Conservation (phyloP, 2,113 vertebrate genomes). For the Thryonomys swinderianus region DNA sequence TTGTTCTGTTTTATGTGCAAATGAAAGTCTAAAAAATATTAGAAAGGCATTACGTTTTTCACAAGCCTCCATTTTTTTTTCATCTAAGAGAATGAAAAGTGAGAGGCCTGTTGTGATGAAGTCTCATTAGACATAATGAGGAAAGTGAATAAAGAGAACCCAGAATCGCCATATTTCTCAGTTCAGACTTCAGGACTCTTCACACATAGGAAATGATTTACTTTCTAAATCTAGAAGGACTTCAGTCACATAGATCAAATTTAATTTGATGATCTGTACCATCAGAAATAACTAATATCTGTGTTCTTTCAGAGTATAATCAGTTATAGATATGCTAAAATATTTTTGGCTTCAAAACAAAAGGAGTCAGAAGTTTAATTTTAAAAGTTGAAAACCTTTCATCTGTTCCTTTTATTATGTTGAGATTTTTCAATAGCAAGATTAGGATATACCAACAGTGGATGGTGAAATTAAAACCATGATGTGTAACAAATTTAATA, state of each 20-base stretch:
- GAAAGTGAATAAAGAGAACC: constrained; percentile 20
- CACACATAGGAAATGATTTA: constrained; percentile 16
- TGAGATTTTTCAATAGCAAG: not conserved
- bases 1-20: constrained; percentile 71
- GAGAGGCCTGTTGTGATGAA: not conserved
- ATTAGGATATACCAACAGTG: constrained; percentile 5
- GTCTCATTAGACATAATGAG: constrained; percentile 40
- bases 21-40: constrained; percentile 63
- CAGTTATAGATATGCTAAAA: constrained; percentile 26
- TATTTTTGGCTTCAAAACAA: constrained; percentile 62
- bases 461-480: constrained; percentile 50
- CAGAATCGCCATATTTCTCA: not conserved
- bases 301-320: constrained; percentile 53
- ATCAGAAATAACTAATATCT: constrained; percentile 65
- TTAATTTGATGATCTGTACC: constrained; percentile 59
- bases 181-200: constrained; percentile 23
- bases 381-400: constrained; percentile 40
- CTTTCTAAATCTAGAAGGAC: constrained; percentile 25
- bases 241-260: constrained; percentile 41
- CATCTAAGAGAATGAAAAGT: constrained; percentile 38
- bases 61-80: constrained; percentile 52
- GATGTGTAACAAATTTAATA: not conserved
- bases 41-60: constrained; percentile 39
- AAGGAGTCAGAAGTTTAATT: constrained; percentile 68
- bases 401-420: not conserved